Evolutionary conservation across 1,140 invertebrate species (phyloP).

Genomic region (Sesamia nonagrioides): DNA sequence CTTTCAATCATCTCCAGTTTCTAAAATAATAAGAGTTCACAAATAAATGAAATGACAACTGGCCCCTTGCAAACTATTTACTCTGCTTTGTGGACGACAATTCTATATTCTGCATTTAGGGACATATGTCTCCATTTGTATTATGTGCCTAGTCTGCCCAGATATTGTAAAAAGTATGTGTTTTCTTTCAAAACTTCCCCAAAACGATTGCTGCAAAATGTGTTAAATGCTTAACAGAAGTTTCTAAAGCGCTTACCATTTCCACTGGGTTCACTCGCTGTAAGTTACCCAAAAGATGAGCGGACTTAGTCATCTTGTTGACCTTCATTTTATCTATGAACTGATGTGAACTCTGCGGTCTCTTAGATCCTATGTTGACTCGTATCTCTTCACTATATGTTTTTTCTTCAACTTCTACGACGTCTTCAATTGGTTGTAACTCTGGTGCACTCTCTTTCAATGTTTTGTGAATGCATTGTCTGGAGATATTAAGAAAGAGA

Average conservation of each 20-base stretch:
- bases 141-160: not conserved
- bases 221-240: no score
- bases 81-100: no score
- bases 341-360: conserved; percentile 76
- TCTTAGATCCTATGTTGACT: conserved; percentile 71
- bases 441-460: conserved; percentile 39
- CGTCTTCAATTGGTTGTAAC: conserved; percentile 48
- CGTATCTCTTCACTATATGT: conserved; percentile 39
- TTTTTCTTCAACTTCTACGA: conserved; percentile 50
- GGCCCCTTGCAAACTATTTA: no score
- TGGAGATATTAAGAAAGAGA: conserved; percentile 12
- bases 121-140: no score
- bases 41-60: not conserved
- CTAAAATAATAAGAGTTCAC: conserved; percentile 54
- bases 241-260: conserved; percentile 51
- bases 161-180: no score
- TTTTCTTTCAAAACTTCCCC: not conserved
- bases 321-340: conserved; percentile 64
- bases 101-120: no score
- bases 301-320: conserved; percentile 76
- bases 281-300: conserved; percentile 70
- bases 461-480: conserved; percentile 60
- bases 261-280: conserved; percentile 57
- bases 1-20: conserved; percentile 78
- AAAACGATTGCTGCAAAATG: no score